A percentile compares a stretch with the other conserved stretches of the same genome.
phyloP scores from a whole-genome alignment of 2,888 invertebrate genomes.

The Campoletis raptor region DNA sequence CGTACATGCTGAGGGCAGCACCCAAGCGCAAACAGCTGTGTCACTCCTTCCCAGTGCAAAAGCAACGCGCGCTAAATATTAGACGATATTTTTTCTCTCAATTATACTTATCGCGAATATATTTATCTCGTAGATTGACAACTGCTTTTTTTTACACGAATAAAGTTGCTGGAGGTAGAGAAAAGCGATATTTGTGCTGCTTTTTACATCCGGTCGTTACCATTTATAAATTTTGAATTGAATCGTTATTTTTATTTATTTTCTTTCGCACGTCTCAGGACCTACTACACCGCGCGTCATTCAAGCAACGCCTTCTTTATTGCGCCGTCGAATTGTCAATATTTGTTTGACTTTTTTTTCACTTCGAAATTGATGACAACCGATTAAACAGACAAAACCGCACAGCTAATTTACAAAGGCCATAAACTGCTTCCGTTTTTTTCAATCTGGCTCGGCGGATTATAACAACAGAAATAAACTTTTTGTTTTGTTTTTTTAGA shows the following conservation, averaged over 20 bases:
- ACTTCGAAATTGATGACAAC: too few species aligned
- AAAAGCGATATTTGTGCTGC: background rate
- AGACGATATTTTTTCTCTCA: background rate
- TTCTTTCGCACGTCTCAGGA: background rate
- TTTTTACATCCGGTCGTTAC: background rate
- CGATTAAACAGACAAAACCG: too few species aligned
- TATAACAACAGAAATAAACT: too few species aligned
- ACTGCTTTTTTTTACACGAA: background rate
- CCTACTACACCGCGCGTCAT: too few species aligned
- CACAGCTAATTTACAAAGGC: too few species aligned
- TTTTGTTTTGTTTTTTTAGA: too few species aligned
- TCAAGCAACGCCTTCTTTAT: too few species aligned
- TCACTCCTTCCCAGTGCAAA: background rate
- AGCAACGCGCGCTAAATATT: background rate
- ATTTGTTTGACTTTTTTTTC: too few species aligned
- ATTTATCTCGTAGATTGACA: background rate
- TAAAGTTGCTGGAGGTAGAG: background rate
- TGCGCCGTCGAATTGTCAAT: too few species aligned
- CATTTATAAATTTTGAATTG: background rate
- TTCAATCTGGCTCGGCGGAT: background rate
- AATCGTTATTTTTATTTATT: background rate
- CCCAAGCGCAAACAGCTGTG: slow-evolving; percentile 27
- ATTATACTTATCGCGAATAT: background rate
- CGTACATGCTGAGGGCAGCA: slow-evolving; percentile 54
- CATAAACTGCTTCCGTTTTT: too few species aligned